Percentiles rank a stretch among this genome's conserved stretches.
Conservation (phyloP, 2,888 invertebrate genomes). For the Micropterix aruncella region DNA sequence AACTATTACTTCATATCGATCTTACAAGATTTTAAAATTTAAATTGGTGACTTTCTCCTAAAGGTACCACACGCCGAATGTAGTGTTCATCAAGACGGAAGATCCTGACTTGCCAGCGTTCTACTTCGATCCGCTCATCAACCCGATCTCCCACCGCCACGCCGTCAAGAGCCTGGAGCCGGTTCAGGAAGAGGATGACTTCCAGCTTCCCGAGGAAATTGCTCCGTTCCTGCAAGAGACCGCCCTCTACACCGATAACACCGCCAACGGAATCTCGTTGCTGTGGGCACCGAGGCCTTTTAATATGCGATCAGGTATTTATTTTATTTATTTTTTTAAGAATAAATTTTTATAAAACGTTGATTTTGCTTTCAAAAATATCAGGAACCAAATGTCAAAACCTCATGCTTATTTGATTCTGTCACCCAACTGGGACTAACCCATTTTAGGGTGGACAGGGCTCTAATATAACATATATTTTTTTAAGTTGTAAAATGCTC, state of each 20-base stretch:
- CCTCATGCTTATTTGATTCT: too few species aligned
- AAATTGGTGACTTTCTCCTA: too few species aligned
- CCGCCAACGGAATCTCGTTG: slow-evolving; percentile 94
- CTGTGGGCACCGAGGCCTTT: slow-evolving; percentile 98
- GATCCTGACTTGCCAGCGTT: slow-evolving; percentile 99
- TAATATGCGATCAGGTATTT: slow-evolving; percentile 77
- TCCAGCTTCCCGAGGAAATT: slow-evolving; percentile 78
- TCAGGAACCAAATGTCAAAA: too few species aligned
- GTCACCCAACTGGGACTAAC: too few species aligned
- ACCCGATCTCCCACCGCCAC: slow-evolving; percentile 94
- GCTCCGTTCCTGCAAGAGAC: slow-evolving; percentile 90
- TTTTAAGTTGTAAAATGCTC: too few species aligned
- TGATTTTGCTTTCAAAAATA: too few species aligned
- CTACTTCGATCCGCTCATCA: slow-evolving; percentile 98
- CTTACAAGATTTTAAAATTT: too few species aligned
- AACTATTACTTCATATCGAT: too few species aligned
- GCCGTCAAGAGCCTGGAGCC: slow-evolving; percentile 76
- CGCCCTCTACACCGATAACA: slow-evolving; percentile 95
- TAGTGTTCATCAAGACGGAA: slow-evolving; percentile 99
- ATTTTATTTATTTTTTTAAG: slow-evolving; percentile 2
- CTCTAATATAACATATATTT: too few species aligned
- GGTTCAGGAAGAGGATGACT: slow-evolving; percentile 88
- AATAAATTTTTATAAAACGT: too few species aligned
- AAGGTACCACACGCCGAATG: slow-evolving; percentile 98
- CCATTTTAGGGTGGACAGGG: too few species aligned